phyloP scores from a whole-genome alignment of 2,113 vertebrate species.

The Paedocypris sp. region DNA sequence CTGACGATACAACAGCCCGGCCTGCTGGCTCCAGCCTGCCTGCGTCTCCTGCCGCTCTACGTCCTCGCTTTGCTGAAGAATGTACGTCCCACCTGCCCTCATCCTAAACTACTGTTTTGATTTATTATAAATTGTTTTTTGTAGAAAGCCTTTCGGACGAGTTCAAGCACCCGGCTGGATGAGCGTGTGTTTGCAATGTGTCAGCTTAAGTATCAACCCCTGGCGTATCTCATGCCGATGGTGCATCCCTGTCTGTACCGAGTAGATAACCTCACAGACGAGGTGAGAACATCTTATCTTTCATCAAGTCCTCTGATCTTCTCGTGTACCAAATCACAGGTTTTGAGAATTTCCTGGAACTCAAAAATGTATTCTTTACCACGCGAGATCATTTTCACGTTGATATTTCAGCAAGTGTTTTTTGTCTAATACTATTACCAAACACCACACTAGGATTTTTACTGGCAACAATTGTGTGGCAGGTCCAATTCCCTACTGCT shows the following conservation, averaged over 20 bases:
- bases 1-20: slow-evolving; percentile 82
- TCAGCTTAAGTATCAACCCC: slow-evolving; percentile 90
- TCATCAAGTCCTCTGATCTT: no score
- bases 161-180: slow-evolving; percentile 76
- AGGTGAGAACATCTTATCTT: slow-evolving; percentile 59
- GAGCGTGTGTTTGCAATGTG: slow-evolving; percentile 89
- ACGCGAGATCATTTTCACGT: no score
- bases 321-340: no score
- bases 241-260: slow-evolving; percentile 85
- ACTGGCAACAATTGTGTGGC: no score
- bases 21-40: slow-evolving; percentile 72
- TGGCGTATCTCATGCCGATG: slow-evolving; percentile 81
- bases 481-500: no score
- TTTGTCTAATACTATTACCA: no score
- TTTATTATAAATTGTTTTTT: no score
- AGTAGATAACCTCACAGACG: slow-evolving; percentile 78
- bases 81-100: slow-evolving; percentile 46
- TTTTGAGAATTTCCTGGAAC: no score
- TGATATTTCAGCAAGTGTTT: no score
- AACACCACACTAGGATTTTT: no score
- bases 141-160: slow-evolving; percentile 88
- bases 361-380: no score
- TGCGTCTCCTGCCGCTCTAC: slow-evolving; percentile 82
- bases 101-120: no score
- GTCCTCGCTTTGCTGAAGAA: slow-evolving; percentile 87